Evolutionary conservation across 2,888 invertebrate genomes (phyloP), one percentile per base, ranked within the genome.

Genomic region (Rugalucina vietnamica): DNA sequence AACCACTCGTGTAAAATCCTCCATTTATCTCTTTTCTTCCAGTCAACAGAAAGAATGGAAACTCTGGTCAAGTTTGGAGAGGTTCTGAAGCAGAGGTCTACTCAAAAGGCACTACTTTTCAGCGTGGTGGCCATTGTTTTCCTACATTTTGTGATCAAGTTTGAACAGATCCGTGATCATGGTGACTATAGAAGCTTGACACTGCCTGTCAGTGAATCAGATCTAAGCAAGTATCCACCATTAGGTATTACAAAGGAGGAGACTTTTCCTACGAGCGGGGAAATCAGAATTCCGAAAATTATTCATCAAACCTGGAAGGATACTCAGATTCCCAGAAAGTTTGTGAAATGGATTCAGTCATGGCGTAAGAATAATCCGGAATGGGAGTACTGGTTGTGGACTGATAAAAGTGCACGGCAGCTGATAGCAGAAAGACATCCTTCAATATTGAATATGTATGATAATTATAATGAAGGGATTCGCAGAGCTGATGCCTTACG

Each of bases 341-440:
- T 93, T 83, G 81, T 82, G 1, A 82, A 80, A 4, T 94, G 93
- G 93, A 88, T 94, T 27, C 86, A 91, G 79, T 90, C 93, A 0
- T 94, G 94, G 94, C 77, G 85, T 14, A 75, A 86, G 12, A 85
- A 90, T 34, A 92, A 94, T 81, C 94, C 94, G 4, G 92, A 90
- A 32, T 94, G 93, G 93, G 91, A 93, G 73, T 94, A 94, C 86
- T 93, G 92, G 92, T 86, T 95, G 27, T 95, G 95, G 95, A 94
- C 94, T 14, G 93, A 93, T 82, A 89, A 90, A 12, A 93, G 91
- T 85, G 93, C 93, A 3, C 84, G 92, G 49, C 71, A 85, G 27
- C 87, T 95, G 5, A 92, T 95, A 34, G 84, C 86, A 10, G 90
- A 91, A 4, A 88, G 90, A 57, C 93, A 93, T 87, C 92, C 94